Percentiles rank a stretch among this genome's conserved stretches.
Evolutionary conservation across 2,113 vertebrate genomes (phyloP).

Genomic region (Rhinoptilus africanus): DNA sequence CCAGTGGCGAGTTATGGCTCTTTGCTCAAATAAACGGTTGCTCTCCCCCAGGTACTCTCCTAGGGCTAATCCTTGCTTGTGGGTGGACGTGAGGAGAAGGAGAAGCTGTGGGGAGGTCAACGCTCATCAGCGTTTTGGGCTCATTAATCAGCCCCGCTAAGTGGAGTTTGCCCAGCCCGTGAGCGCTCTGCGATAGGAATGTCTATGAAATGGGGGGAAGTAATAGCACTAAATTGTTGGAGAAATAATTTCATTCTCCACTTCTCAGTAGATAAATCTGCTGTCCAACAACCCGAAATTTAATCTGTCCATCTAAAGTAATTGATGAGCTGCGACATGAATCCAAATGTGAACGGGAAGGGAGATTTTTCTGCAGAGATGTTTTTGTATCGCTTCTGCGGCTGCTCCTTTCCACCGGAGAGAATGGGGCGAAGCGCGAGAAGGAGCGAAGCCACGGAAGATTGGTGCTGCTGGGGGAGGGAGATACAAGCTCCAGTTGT

Average conservation of each 20-base stretch:
- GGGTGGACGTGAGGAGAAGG: neutral
- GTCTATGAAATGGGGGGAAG: neutral
- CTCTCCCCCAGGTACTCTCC: neutral
- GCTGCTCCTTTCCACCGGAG: neutral
- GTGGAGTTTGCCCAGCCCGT: neutral
- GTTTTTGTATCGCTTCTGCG: neutral
- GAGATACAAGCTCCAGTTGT: neutral
- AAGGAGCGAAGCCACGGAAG: neutral
- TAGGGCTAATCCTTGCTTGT: neutral
- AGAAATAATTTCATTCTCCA: slow-evolving; percentile 33
- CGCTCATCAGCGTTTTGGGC: neutral
- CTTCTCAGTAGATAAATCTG: slow-evolving; percentile 1
- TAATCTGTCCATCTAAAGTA: neutral
- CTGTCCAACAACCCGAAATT: neutral
- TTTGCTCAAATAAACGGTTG: neutral
- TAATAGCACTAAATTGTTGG: slow-evolving; percentile 25
- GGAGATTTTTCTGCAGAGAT: neutral
- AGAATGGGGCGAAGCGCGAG: neutral
- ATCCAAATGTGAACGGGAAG: neutral
- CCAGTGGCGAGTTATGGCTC: neutral
- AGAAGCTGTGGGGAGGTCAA: neutral
- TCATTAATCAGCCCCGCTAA: neutral
- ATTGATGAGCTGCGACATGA: neutral
- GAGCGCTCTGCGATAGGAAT: neutral
- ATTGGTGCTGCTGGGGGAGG: neutral